A percentile compares a stretch with the other conserved stretches of the same genome.
Evolutionary conservation across 1,140 invertebrate species (phyloP).

Genomic region (Steinernema feltiae): DNA sequence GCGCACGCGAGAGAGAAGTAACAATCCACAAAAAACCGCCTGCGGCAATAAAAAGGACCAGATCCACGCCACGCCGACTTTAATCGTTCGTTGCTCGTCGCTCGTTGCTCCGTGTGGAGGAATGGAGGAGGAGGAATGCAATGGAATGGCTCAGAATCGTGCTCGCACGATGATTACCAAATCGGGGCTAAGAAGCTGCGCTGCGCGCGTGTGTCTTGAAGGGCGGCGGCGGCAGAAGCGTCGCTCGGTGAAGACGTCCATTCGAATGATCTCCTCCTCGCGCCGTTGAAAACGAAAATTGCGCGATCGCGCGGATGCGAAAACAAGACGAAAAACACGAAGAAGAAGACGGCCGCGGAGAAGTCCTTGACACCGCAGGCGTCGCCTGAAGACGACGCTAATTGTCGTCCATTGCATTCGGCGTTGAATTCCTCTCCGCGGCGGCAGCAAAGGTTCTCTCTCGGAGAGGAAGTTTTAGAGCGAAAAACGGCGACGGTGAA

Average conservation of each 20-base stretch:
- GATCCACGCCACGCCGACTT: too few species aligned
- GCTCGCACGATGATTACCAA: not conserved
- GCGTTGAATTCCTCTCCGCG: not conserved
- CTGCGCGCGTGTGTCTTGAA: too few species aligned
- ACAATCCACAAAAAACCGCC: too few species aligned
- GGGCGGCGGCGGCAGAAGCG: too few species aligned
- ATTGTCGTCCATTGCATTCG: too few species aligned
- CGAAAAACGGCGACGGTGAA: not conserved
- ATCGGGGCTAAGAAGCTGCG: not conserved
- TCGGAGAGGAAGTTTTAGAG: not conserved
- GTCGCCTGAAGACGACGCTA: not conserved
- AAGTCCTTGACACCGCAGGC: constrained; percentile 14
- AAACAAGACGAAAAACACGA: constrained; percentile 1
- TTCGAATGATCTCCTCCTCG: not conserved
- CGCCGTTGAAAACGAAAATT: constrained; percentile 5
- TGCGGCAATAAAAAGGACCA: too few species aligned
- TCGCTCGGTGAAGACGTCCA: too few species aligned
- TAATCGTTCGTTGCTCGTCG: too few species aligned
- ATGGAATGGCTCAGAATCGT: too few species aligned
- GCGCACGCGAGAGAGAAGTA: too few species aligned
- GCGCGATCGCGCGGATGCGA: not conserved
- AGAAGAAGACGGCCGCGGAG: not conserved
- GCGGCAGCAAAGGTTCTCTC: not conserved
- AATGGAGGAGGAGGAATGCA: too few species aligned
- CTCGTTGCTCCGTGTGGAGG: too few species aligned